Percentiles rank a stretch among this genome's conserved stretches.
Evolutionary conservation across 2,888 invertebrate species (phyloP).

Genomic region (Pyrrhia umbra): DNA sequence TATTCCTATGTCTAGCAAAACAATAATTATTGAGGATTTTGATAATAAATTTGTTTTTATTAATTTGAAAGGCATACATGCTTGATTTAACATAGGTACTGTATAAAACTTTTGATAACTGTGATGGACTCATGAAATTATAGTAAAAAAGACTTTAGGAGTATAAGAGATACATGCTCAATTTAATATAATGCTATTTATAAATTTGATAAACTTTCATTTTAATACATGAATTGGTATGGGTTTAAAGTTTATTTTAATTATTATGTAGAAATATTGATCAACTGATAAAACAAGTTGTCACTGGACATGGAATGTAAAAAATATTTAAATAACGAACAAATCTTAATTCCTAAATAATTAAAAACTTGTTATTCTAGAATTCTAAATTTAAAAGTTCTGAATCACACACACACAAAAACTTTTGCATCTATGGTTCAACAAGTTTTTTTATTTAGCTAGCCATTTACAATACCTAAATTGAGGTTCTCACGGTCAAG

Average conservation of each 20-base stretch:
- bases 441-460: slow-evolving; percentile 40
- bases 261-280: background rate
- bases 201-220: no score
- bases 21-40: no score
- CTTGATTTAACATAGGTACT: background rate
- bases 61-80: background rate
- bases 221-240: no score
- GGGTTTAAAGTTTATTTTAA: no score
- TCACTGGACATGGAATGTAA: background rate
- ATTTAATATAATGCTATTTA: no score
- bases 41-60: background rate
- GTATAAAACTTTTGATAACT: background rate
- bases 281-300: background rate
- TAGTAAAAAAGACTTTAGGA: background rate
- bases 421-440: slow-evolving; percentile 47
- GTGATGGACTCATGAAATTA: background rate
- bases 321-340: background rate
- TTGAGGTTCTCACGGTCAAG: slow-evolving; percentile 62
- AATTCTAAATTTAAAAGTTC: slow-evolving; percentile 11
- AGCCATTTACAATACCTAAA: slow-evolving; percentile 32
- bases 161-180: no score
- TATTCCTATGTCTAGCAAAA: no score
- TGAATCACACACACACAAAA: slow-evolving; percentile 31
- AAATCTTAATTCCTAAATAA: background rate
- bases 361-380: background rate